Conservation (phyloP, 2,797 vertebrate species). For the Ficedula albicollis region DNA sequence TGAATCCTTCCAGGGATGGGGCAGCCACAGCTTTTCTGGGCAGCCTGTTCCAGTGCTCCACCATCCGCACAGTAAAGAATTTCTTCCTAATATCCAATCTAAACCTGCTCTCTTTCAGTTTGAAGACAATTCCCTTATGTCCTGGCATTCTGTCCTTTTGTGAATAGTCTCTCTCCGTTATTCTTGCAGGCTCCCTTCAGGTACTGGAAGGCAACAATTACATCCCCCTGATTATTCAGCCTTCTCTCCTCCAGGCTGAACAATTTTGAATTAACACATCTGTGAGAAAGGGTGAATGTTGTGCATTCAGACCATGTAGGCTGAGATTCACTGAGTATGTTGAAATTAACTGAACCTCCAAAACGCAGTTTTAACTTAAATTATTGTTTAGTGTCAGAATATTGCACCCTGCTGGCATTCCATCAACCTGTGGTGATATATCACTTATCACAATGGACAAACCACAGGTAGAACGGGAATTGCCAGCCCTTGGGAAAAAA, state of each 20-base stretch:
- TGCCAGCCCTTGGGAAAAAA: not conserved
- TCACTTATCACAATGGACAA: not conserved
- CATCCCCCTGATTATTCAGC: not conserved
- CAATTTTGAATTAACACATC: not conserved
- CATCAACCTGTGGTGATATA: not conserved
- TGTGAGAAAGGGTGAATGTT: not conserved
- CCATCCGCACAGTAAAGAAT: not conserved
- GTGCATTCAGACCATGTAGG: not conserved
- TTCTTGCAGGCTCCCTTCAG: not conserved
- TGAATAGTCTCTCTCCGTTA: not conserved
- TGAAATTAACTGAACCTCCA: not conserved
- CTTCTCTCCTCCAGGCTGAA: not conserved
- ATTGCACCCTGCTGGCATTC: not conserved
- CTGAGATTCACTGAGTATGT: not conserved
- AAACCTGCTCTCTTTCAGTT: not conserved
- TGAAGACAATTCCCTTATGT: not conserved
- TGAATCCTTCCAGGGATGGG: not conserved
- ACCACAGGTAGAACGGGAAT: not conserved
- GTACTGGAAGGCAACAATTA: not conserved
- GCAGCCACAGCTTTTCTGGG: not conserved
- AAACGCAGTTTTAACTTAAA: not conserved
- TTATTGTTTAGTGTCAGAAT: not conserved
- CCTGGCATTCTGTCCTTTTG: too few relatives aligned
- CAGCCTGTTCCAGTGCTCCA: not conserved
- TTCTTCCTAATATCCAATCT: not conserved